Base-by-base conservation (phyloP, 2,888 invertebrate genomes). In the Euphydryas editha region DNA sequence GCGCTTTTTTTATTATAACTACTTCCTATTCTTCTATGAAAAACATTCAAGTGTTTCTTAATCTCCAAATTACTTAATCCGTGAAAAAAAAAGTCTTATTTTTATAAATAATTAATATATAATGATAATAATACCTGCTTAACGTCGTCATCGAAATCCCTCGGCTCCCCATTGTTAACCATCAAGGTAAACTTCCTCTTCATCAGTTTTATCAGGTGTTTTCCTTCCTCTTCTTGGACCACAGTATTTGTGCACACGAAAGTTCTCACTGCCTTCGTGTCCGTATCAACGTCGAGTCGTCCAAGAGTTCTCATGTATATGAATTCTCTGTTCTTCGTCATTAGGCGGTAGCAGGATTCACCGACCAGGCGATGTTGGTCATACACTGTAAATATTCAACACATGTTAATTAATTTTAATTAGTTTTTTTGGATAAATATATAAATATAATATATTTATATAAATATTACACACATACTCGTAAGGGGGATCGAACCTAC, bases 161-260 rank as follows among this genome's bases (percentile, higher is more conserved):
- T 72, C 1, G 73, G 67, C 2, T 78, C 75, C 6, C 75, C 75
- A 13, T 80, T 82, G 51, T 81, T 81, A 0, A 93, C 86, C 60
- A 95, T 88, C 0, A 95, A 90, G 0, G 95, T 94, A 81, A 94
- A 97, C 74, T 95, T 94, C 68, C 93, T 93, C 80, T 95, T 96
- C 97, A 97, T 97, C 70, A 95, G 93, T 65, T 93, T 92, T 2
- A 96, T 95, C 13, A 96, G 92, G 10, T 93, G 87, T 69, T 94
- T 93, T 13, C 97, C 97, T 76, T 96, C 95, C 74, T 95, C 94
- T 63, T 95, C 94, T 59, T 95, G 94, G 42, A 95, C 94, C 62
- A 96, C 88, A 0, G 96, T 96, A 82, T 98, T 98, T 68, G 97
- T 94, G 83, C 98, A 98, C 18, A 97, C 94, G 79, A 98, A 97